These are phyloP conservation scores for Balearica regulorum DNA, from an alignment of 2,797 vertebrate genomes.

Conservation along the genomic window DNA sequence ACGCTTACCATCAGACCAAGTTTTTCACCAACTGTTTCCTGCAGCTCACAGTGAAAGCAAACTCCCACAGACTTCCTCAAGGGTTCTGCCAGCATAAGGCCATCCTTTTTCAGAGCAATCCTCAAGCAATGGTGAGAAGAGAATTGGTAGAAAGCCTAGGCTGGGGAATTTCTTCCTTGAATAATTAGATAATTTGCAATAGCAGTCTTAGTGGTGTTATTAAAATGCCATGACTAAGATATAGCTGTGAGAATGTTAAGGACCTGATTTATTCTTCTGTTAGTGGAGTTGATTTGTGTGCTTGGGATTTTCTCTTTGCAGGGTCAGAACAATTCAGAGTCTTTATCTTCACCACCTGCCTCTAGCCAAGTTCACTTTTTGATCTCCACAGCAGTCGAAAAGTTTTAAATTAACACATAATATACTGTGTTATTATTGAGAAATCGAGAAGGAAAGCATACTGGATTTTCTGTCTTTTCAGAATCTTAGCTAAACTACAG, in stretches of 20 bases:
- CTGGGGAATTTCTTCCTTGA: slow-evolving; percentile 9
- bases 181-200: slow-evolving; percentile 27
- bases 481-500: not conserved
- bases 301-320: slow-evolving; percentile 4
- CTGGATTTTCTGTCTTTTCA: not conserved
- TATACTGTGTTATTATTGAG: not conserved
- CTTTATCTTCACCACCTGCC: not conserved
- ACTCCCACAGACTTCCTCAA: slow-evolving; percentile 28
- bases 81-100: not conserved
- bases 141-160: not conserved
- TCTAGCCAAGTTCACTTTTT: not conserved
- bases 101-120: slow-evolving; percentile 13
- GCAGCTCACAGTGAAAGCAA: slow-evolving; percentile 38
- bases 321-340: not conserved
- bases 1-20: not conserved
- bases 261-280: not conserved
- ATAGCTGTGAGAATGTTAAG: not conserved
- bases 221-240: slow-evolving; percentile 15
- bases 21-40: slow-evolving; percentile 45
- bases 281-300: not conserved
- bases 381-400: not conserved
- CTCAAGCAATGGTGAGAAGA: not conserved
- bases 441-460: not conserved
- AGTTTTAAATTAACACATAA: not conserved
- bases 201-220: not conserved